These are phyloP conservation scores for Amphilophus citrinellus DNA, from an alignment of 2,113 vertebrate genomes.

Conservation along the genomic window DNA sequence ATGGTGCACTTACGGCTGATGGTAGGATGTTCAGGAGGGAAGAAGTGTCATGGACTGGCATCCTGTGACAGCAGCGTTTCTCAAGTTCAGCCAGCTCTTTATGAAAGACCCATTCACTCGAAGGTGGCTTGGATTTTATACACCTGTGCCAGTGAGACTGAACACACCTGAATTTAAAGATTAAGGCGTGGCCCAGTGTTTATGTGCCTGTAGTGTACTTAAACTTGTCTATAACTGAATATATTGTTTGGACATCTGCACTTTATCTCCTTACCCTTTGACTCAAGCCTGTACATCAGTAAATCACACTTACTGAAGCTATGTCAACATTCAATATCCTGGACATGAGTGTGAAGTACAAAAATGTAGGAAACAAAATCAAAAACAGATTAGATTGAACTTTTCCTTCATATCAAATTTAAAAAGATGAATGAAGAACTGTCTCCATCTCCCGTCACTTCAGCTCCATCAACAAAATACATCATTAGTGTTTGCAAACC, in stretches of 20 bases:
- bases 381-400: not conserved
- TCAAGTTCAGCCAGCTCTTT: not conserved
- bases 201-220: not conserved
- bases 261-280: not conserved
- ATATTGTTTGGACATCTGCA: not conserved
- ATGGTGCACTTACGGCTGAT: not conserved
- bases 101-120: not conserved
- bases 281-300: not conserved
- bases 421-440: not conserved
- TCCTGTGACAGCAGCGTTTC: fast-evolving
- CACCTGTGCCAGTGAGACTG: not conserved
- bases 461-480: not conserved
- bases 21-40: fast-evolving
- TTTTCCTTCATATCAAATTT: not conserved
- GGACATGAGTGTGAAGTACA: not conserved
- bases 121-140: not conserved
- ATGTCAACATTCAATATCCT: not conserved
- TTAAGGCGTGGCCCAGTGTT: not conserved
- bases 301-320: not conserved
- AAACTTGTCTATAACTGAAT: not conserved
- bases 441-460: not conserved
- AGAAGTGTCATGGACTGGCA: not conserved
- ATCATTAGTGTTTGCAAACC: not conserved
- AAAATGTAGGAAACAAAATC: fast-evolving
- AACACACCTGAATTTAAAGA: not conserved